These are phyloP conservation scores for Parus major DNA, from an alignment of 2,113 vertebrate genomes.

Conservation along the genomic window DNA sequence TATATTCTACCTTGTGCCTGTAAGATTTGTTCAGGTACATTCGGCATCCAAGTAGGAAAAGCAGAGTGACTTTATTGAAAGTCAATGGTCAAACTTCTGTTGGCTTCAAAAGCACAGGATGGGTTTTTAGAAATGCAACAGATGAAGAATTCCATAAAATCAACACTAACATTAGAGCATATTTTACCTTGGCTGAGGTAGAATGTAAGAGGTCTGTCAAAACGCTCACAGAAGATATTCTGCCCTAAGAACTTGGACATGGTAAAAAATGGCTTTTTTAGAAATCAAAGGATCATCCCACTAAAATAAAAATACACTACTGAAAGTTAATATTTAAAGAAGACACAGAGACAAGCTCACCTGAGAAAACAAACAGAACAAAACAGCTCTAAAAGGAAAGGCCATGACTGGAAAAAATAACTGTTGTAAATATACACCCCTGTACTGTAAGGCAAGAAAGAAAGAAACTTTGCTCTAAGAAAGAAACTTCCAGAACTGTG, in stretches of 20 bases:
- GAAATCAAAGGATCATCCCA: background rate
- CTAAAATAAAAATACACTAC: background rate
- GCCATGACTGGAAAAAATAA: background rate
- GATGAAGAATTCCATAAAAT: background rate
- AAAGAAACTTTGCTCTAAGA: background rate
- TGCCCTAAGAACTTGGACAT: background rate
- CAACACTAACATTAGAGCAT: background rate
- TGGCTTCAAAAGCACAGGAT: background rate
- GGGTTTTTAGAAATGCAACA: background rate
- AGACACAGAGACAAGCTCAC: background rate
- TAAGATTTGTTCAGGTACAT: background rate
- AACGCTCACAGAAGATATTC: background rate
- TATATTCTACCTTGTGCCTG: background rate
- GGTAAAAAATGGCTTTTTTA: background rate
- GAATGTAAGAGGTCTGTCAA: background rate
- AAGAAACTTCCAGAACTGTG: background rate
- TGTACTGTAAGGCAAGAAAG: background rate
- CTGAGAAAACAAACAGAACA: background rate
- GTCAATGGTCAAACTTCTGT: background rate
- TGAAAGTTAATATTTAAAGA: background rate
- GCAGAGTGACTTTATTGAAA: background rate
- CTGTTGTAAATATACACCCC: background rate
- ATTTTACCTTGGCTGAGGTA: slow-evolving; percentile 5
- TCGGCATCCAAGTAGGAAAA: slow-evolving; percentile 16
- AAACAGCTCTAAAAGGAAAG: background rate